Evolutionary conservation across 2,113 vertebrate genomes (phyloP).

Genomic region (Sturnus vulgaris): DNA sequence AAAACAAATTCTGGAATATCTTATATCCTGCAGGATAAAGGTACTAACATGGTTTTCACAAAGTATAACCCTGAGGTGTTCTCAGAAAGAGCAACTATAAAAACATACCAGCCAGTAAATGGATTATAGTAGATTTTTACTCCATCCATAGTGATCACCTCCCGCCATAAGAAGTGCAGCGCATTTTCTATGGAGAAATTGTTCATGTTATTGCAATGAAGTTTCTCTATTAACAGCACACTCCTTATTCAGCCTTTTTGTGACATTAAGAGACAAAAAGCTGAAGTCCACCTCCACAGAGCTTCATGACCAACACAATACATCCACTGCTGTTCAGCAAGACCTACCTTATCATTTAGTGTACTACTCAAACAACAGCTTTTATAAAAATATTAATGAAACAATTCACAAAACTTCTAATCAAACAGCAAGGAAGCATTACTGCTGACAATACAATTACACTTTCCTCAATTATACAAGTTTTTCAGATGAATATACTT

Average conservation of each 20-base stretch:
- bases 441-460: background rate
- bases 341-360: background rate
- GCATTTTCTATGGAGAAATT: constrained; percentile 77
- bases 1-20: background rate
- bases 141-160: constrained; percentile 84
- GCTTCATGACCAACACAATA: background rate
- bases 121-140: constrained; percentile 95
- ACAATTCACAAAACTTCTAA: background rate
- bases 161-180: constrained; percentile 91
- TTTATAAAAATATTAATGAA: background rate
- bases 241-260: background rate
- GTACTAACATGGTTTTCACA: background rate
- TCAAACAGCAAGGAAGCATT: background rate
- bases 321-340: background rate
- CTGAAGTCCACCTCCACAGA: background rate
- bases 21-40: background rate
- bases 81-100: background rate
- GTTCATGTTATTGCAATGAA: background rate
- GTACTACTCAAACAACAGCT: background rate
- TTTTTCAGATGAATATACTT: constrained; percentile 54
- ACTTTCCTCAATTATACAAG: background rate
- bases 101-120: constrained; percentile 90
- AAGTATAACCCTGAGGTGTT: background rate
- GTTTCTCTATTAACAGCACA: background rate
- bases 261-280: background rate